phyloP scores from a whole-genome alignment of 1,140 invertebrate species.

The Diorhabda sublineata region DNA sequence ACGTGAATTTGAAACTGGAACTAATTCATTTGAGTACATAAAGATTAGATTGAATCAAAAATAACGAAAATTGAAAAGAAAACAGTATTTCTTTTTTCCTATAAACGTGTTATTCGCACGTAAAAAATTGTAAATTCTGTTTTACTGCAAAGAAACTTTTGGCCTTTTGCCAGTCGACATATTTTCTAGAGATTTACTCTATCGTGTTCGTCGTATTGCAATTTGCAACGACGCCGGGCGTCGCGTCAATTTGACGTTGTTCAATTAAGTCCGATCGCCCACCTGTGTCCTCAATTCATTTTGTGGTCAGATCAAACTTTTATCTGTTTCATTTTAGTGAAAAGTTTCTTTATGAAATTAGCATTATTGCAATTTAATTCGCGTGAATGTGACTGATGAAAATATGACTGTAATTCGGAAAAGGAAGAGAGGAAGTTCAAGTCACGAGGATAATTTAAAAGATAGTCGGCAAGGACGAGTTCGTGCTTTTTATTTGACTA shows the following conservation, averaged over 20 bases:
- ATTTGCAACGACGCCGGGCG: neutral
- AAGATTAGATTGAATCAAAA: no score
- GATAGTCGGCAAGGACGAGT: neutral
- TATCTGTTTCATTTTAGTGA: no score
- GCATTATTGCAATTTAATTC: no score
- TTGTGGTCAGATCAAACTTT: constrained; percentile 3
- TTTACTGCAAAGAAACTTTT: no score
- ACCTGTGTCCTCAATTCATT: constrained; percentile 10
- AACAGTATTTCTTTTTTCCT: no score
- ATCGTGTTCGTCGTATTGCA: neutral
- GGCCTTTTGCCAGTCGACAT: constrained; percentile 1
- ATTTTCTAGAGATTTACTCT: constrained; percentile 1
- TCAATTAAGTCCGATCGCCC: constrained; percentile 4
- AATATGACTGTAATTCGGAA: constrained; percentile 11
- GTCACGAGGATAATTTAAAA: constrained; percentile 9
- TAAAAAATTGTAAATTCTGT: no score
- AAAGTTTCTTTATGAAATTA: no score
- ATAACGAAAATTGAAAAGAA: no score
- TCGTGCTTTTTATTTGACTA: neutral
- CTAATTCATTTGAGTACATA: no score
- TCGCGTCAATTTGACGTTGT: constrained; percentile 5
- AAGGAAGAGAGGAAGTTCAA: constrained; percentile 9
- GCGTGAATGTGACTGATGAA: constrained; percentile 11
- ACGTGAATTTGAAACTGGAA: no score
- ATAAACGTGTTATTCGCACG: no score